Percentiles rank a stretch among this genome's conserved stretches.
phyloP scores from a whole-genome alignment of 2,888 invertebrate genomes.

The Timema podura region DNA sequence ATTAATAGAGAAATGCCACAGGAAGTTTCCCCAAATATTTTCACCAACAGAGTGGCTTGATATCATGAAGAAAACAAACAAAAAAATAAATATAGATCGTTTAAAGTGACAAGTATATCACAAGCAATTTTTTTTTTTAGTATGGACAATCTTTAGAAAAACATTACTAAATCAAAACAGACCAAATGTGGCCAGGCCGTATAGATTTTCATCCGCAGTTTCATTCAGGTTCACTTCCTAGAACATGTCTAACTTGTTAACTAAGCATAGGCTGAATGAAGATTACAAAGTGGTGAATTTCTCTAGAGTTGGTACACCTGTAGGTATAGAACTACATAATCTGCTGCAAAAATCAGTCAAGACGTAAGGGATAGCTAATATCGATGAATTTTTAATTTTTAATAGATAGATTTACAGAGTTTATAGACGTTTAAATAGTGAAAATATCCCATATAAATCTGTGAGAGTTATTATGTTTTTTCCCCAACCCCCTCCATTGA shows the following conservation, averaged over 20 bases:
- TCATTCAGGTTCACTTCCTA: not conserved
- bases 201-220: not conserved
- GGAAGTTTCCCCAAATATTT: too few species aligned
- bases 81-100: not conserved
- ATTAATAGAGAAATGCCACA: conserved; percentile 12
- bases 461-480: too few species aligned
- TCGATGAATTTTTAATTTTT: too few species aligned
- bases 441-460: too few species aligned
- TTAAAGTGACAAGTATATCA: not conserved
- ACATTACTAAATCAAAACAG: not conserved
- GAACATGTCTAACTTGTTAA: conserved; percentile 6
- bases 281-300: not conserved
- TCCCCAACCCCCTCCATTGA: too few species aligned
- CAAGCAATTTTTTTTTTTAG: not conserved
- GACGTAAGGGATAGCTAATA: too few species aligned
- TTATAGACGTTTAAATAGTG: too few species aligned
- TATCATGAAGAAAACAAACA: not conserved
- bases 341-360: not conserved
- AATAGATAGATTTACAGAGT: too few species aligned
- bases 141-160: not conserved
- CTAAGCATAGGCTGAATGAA: not conserved
- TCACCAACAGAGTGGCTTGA: not conserved
- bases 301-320: not conserved
- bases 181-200: too few species aligned
- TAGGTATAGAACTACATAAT: not conserved